A percentile compares a stretch with the other conserved stretches of the same genome.
Evolutionary conservation across 1,140 invertebrate species (phyloP).

Genomic region (Lineus longissimus): DNA sequence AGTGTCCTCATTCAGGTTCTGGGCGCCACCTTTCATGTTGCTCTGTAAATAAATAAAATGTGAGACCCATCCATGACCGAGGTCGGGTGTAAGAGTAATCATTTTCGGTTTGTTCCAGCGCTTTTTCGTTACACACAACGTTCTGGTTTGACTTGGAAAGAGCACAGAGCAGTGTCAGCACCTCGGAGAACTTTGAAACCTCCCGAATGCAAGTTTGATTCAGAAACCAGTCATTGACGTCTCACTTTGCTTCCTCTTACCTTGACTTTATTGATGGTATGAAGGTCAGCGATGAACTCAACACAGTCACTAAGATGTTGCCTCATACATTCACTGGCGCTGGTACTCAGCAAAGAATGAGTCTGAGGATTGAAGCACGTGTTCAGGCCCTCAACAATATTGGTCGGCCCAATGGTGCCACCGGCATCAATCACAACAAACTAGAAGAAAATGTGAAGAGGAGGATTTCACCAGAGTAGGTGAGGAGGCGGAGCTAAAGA

Average conservation of each 20-base stretch:
- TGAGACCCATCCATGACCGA: neutral
- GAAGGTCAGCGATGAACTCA: slow-evolving; percentile 93
- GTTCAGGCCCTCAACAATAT: slow-evolving; percentile 52
- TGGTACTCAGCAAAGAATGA: slow-evolving; percentile 65
- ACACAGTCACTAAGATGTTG: slow-evolving; percentile 89
- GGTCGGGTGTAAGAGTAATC: neutral
- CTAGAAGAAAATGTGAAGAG: slow-evolving; percentile 31
- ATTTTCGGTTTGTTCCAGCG: too few species aligned
- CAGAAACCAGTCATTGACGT: too few species aligned
- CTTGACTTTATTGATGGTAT: slow-evolving; percentile 95
- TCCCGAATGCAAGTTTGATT: too few species aligned
- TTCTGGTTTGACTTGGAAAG: too few species aligned
- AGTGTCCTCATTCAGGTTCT: slow-evolving; percentile 80
- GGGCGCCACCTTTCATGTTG: slow-evolving; percentile 66
- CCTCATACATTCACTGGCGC: slow-evolving; percentile 86
- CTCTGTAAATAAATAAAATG: slow-evolving; percentile 59
- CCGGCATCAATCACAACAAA: slow-evolving; percentile 70
- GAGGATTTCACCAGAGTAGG: neutral
- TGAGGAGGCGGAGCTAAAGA: neutral
- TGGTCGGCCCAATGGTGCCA: slow-evolving; percentile 67
- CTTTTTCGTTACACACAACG: too few species aligned
- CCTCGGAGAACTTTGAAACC: too few species aligned
- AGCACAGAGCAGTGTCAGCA: too few species aligned
- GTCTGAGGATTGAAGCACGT: slow-evolving; percentile 43
- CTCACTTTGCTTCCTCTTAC: too few species aligned